These are phyloP conservation scores for Seira sanloemensis DNA, from an alignment of 2,888 invertebrate genomes.

Conservation along the genomic window DNA sequence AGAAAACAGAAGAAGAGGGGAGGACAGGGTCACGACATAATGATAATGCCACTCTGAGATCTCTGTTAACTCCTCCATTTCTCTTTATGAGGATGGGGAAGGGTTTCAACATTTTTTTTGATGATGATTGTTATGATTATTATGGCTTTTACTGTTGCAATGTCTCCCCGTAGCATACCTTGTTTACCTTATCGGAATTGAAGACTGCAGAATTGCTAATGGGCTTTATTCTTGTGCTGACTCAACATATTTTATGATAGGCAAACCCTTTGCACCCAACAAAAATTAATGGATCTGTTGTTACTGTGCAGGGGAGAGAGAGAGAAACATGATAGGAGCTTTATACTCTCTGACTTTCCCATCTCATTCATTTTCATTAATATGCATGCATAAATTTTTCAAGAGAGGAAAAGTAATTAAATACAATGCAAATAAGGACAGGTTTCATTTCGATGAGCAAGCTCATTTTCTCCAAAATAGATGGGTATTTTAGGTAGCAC, in stretches of 20 bases:
- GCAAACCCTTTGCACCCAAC: slow-evolving; percentile 18
- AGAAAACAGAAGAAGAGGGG: no score
- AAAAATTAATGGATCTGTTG: neutral
- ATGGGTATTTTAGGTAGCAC: neutral
- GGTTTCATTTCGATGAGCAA: neutral
- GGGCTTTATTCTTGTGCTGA: slow-evolving; percentile 35
- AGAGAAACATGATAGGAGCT: neutral
- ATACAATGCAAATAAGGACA: slow-evolving; percentile 42
- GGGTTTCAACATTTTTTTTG: neutral
- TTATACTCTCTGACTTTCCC: neutral
- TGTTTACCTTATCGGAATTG: slow-evolving; percentile 5
- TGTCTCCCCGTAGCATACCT: neutral
- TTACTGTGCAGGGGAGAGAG: neutral
- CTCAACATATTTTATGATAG: slow-evolving; percentile 55
- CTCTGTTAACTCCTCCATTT: slow-evolving; percentile 48
- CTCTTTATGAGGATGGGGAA: neutral
- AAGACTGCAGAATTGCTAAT: slow-evolving; percentile 15
- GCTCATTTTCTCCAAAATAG: neutral
- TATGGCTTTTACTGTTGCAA: slow-evolving; percentile 22
- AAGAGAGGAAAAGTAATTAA: slow-evolving; percentile 38
- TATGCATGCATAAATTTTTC: slow-evolving; percentile 33
- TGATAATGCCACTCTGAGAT: slow-evolving; percentile 44
- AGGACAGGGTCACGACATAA: slow-evolving; percentile 61
- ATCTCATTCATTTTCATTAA: slow-evolving; percentile 35
- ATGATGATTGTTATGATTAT: neutral